Evolutionary conservation across 2,797 vertebrate species (phyloP), one percentile per base, ranked within the genome.

Genomic region (Gorsachius magnificus): DNA sequence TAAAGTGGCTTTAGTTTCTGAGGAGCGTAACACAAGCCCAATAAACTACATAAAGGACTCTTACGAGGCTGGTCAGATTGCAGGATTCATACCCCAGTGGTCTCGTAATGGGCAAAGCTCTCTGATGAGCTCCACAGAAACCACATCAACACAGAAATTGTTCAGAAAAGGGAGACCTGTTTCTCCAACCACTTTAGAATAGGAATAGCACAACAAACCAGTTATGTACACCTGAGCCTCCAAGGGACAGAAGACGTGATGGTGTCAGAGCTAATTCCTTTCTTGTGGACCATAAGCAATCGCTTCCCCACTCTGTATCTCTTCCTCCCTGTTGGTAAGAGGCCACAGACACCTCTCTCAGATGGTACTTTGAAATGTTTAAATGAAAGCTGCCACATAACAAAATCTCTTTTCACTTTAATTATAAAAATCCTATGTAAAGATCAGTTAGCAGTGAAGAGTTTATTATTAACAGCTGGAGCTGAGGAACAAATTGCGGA

Each of bases 401-500:
- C 15, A 63, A 45, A 82, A 58, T 1, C 7, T 17, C 25, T 50
- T 68, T 36, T 33, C 5, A 3, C 54, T 72, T 74, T 69, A 56
- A 45, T 65, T 21, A 31, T 16, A 57, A 50, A 83, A 74, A 21
- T n/a, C 16, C 33, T n/a, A 5, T 25, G 3, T 21, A 61, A 77
- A 65, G 29, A 45, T 53, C 38, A 38, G 9, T 54, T 74, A 56
- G 13, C 90, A 93, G 79, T 5, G 14, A 64, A 92, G 36, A 16
- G 8, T 69, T 96, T 94, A 25, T 96, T 63, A 46, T 89, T 90
- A 71, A 45, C 93, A 98, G 97, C 48, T 38, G 11, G 63, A 35
- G n/a, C 10, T 97, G 61, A 97, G 89, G 85, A 21, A 56, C 5
- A 9, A 97, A 43, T 5, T 69, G 58, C 46, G 13, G 65, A 21